Percentiles rank a stretch among this genome's conserved stretches.
phyloP scores from a whole-genome alignment of 2,113 vertebrate genomes.

The Brachyhypopomus occidentalis region DNA sequence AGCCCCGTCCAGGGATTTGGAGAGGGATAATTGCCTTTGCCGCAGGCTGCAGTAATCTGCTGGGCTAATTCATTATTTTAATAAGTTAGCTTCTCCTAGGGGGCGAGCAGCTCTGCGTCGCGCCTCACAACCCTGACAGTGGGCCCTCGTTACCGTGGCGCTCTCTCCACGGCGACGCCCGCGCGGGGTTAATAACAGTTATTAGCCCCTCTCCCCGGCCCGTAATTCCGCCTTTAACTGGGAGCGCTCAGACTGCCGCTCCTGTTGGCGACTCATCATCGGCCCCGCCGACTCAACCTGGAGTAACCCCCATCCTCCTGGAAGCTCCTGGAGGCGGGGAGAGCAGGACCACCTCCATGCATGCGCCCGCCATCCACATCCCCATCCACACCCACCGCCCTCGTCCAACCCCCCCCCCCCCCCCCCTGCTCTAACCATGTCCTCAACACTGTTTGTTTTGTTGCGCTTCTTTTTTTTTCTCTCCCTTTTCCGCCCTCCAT shows the following conservation, averaged over 20 bases:
- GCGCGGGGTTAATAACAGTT: conserved; percentile 83
- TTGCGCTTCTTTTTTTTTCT: conserved; percentile 64
- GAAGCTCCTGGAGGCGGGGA: conserved; percentile 46
- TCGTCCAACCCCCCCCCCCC: background rate
- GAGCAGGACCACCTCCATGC: conserved; percentile 71
- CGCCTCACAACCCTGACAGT: conserved; percentile 77
- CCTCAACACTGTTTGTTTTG: conserved; percentile 61
- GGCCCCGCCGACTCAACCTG: conserved; percentile 71
- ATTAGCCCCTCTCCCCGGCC: conserved; percentile 83
- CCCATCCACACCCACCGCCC: background rate
- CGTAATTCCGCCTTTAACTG: conserved; percentile 81
- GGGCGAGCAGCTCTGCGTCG: conserved; percentile 73
- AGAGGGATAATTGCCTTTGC: conserved; percentile 86
- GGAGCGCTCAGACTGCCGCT: conserved; percentile 78
- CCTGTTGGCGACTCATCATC: conserved; percentile 77
- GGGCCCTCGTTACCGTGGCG: conserved; percentile 78
- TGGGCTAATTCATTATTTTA: conserved; percentile 88
- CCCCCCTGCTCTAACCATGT: background rate
- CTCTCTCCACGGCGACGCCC: conserved; percentile 75
- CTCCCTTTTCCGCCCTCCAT: conserved; percentile 41
- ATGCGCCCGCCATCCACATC: conserved; percentile 50
- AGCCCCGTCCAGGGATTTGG: conserved; percentile 80
- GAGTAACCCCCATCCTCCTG: conserved; percentile 78
- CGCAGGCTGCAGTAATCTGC: conserved; percentile 86
- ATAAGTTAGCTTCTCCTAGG: conserved; percentile 86